Evolutionary conservation across 2,797 vertebrate genomes (phyloP), one percentile per base, ranked within the genome.

Genomic region (Poecile montanus): DNA sequence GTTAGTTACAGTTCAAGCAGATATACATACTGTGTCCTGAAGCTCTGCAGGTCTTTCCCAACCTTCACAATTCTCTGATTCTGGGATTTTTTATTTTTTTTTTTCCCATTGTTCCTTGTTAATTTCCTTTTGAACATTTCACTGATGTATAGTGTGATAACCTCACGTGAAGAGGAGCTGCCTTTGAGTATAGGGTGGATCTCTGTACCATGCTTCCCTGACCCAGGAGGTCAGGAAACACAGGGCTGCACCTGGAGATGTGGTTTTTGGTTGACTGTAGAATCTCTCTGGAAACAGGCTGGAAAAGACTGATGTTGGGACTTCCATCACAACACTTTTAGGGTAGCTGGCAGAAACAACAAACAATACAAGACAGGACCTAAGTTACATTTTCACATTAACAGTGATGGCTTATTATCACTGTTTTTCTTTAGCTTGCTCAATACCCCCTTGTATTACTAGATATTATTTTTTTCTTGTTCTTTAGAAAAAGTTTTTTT

Each of bases 51-150:
- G 15, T 68, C 22, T 62, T 56, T 61, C 50, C 16, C 4, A n/a
- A 9, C 27, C 27, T 56, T 42, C 6, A 17, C 6, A 36, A 17
- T 36, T 54, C 38, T n/a, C 7, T 34, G 34, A 25, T 25, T 61
- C 7, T 25, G 3, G n/a, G n/a, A 16, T 42, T 13, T 38, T 32
- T 19, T 11, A 6, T 22, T 12, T 11, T n/a, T 7, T 40, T 15
- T 23, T 47, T n/a, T 45, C 2, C 6, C 58, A 2, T 30, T 47
- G 10, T 29, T 81, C 11, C 21, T 72, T 0, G 0, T 42, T 36
- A 29, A 5, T 22, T 86, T 48, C 2, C 3, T 82, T 75, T 76
- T n/a, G 9, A 57, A 29, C 57, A 75, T 54, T 68, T 79, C 20
- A 25, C 14, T 32, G 16, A 16, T 8, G 2, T 20, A 6, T 0